phyloP scores from a whole-genome alignment of 2,888 invertebrate genomes.

The Pemphredon lugubris region DNA sequence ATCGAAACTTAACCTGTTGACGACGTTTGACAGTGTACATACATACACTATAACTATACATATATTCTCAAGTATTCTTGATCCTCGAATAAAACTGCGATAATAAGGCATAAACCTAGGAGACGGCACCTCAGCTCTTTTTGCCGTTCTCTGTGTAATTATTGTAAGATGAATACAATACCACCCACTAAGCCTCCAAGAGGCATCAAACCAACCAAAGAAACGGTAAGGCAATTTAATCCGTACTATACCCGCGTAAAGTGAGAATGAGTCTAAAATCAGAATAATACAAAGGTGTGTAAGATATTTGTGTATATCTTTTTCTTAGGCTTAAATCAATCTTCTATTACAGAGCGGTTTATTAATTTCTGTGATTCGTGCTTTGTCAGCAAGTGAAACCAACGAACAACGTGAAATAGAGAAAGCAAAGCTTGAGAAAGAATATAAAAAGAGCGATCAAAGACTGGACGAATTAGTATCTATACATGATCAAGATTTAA shows the following conservation, averaged over 20 bases:
- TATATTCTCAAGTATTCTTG: too few relatives aligned
- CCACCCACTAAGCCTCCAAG: constrained; percentile 93
- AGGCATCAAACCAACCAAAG: constrained; percentile 92
- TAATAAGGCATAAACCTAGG: neutral
- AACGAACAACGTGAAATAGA: constrained; percentile 96
- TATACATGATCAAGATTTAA: constrained; percentile 93
- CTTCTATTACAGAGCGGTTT: constrained; percentile 86
- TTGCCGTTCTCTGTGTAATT: neutral
- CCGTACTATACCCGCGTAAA: too few relatives aligned
- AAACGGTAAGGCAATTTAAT: constrained; percentile 85
- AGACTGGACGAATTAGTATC: constrained; percentile 94
- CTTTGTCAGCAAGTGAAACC: constrained; percentile 95
- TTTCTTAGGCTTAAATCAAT: constrained; percentile 2
- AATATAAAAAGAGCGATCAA: constrained; percentile 95
- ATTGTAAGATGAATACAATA: constrained; percentile 83
- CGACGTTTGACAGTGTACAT: neutral
- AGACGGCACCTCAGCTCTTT: neutral
- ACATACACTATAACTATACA: too few relatives aligned
- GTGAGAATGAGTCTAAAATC: too few relatives aligned
- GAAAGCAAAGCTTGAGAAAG: constrained; percentile 95
- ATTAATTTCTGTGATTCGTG: constrained; percentile 97
- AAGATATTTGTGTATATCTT: neutral
- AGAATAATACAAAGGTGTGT: too few relatives aligned
- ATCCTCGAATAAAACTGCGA: neutral
- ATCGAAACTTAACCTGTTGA: neutral